A percentile compares a stretch with the other conserved stretches of the same genome.
Evolutionary conservation across 2,888 invertebrate genomes (phyloP).

Genomic region (Drosophila merina): DNA sequence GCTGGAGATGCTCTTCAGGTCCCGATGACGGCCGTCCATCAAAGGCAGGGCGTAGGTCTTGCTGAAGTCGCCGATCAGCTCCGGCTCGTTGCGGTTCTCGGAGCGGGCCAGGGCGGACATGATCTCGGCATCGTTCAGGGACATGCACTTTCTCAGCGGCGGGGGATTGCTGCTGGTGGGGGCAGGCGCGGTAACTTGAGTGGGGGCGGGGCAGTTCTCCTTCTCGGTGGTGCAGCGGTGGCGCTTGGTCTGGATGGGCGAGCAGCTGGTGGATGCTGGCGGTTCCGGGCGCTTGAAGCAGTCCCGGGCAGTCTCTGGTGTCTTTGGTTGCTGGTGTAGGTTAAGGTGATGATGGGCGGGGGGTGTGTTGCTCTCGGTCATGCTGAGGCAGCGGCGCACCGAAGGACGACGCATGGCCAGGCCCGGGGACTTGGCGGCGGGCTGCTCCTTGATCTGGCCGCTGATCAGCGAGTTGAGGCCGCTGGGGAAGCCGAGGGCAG

Average conservation of each 20-base stretch:
- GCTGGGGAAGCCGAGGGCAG: conserved; percentile 84
- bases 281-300: conserved; percentile 89
- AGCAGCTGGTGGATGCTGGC: conserved; percentile 85
- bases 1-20: conserved; percentile 91
- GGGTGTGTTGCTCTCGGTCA: conserved; percentile 83
- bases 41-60: conserved; percentile 90
- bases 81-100: conserved; percentile 86
- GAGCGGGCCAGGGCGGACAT: conserved; percentile 90
- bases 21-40: conserved; percentile 89
- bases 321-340: conserved; percentile 75
- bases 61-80: conserved; percentile 94
- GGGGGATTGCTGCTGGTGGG: conserved; percentile 82
- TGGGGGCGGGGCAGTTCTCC: conserved; percentile 75
- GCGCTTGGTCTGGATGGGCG: conserved; percentile 83
- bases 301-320: conserved; percentile 79
- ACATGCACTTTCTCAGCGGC: conserved; percentile 87
- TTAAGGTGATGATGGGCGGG: conserved; percentile 59
- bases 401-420: conserved; percentile 82
- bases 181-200: conserved; percentile 13
- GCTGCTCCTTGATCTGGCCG: conserved; percentile 84
- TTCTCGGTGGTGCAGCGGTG: conserved; percentile 82
- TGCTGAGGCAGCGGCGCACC: conserved; percentile 85
- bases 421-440: conserved; percentile 31
- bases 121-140: conserved; percentile 90
- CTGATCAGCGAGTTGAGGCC: conserved; percentile 86